A percentile compares a stretch with the other conserved stretches of the same genome.
These are phyloP conservation scores for Ctenopoma kingsleyae DNA, from an alignment of 2,797 vertebrate species.

Conservation along the genomic window DNA sequence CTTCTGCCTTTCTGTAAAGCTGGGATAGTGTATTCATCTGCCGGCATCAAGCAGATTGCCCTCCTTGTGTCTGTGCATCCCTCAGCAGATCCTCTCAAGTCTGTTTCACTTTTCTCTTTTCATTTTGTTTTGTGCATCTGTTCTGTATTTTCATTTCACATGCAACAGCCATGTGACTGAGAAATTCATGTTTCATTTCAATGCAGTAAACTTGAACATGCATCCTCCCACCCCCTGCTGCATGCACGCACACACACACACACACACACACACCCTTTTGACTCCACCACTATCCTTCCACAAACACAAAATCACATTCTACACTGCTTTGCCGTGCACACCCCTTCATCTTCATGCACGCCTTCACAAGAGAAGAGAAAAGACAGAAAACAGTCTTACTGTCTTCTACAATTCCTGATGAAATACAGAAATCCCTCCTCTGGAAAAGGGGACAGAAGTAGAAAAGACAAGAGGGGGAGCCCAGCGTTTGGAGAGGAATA, in stretches of 20 bases:
- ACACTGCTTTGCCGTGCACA: conserved; percentile 37
- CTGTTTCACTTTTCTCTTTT: conserved; percentile 1
- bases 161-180: conserved; percentile 39
- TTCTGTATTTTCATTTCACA: conserved; percentile 14
- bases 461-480: conserved; percentile 50
- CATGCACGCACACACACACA: conserved; percentile 35
- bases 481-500: conserved; percentile 66
- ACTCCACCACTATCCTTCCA: conserved; percentile 43
- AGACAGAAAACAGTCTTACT: conserved; percentile 79
- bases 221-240: conserved; percentile 31
- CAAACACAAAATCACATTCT: conserved; percentile 38
- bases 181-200: conserved; percentile 53
- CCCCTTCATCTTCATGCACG: conserved; percentile 42
- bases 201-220: conserved; percentile 79
- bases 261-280: conserved; percentile 31
- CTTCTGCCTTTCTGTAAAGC: conserved; percentile 30
- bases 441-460: conserved; percentile 56
- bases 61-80: conserved; percentile 18
- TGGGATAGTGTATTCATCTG: conserved; percentile 27
- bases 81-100: conserved; percentile 28
- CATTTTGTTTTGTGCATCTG: conserved; percentile 29
- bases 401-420: conserved; percentile 78
- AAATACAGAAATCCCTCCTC: conserved; percentile 71
- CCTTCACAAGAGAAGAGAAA: conserved; percentile 28
- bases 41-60: conserved; percentile 40